A percentile compares a stretch with the other conserved stretches of the same genome.
Evolutionary conservation across 2,797 vertebrate genomes (phyloP).

Genomic region (Eospalax fontanierii): DNA sequence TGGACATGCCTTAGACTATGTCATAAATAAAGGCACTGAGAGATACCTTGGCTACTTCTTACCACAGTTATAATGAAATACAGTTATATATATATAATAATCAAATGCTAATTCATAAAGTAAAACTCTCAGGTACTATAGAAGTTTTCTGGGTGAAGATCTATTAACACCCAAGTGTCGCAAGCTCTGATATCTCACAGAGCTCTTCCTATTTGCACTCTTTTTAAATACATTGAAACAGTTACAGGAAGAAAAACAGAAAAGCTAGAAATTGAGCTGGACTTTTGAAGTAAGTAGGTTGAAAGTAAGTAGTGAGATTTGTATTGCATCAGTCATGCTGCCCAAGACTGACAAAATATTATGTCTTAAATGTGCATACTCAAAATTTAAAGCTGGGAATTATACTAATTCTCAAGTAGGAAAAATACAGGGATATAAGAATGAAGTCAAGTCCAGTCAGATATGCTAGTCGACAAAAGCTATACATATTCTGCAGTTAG

Average conservation of each 20-base stretch:
- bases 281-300: constrained; percentile 2
- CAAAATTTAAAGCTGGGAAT: background rate
- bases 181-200: background rate
- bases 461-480: constrained; percentile 15
- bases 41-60: background rate
- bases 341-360: background rate
- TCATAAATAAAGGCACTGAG: background rate
- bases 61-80: constrained; percentile 47
- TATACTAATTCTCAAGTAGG: background rate
- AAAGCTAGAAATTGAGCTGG: constrained; percentile 4
- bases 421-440: background rate
- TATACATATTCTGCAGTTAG: background rate
- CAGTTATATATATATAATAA: constrained; percentile 45
- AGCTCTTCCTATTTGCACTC: background rate
- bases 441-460: background rate
- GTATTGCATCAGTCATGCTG: background rate
- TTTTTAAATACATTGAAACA: constrained; percentile 3
- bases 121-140: constrained; percentile 20
- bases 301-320: background rate
- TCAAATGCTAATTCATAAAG: constrained; percentile 48
- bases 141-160: constrained; percentile 33
- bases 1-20: background rate
- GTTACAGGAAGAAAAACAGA: constrained; percentile 15
- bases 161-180: constrained; percentile 42
- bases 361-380: background rate